phyloP scores from a whole-genome alignment of 2,113 vertebrate species.

The Bombycilla garrulus region DNA sequence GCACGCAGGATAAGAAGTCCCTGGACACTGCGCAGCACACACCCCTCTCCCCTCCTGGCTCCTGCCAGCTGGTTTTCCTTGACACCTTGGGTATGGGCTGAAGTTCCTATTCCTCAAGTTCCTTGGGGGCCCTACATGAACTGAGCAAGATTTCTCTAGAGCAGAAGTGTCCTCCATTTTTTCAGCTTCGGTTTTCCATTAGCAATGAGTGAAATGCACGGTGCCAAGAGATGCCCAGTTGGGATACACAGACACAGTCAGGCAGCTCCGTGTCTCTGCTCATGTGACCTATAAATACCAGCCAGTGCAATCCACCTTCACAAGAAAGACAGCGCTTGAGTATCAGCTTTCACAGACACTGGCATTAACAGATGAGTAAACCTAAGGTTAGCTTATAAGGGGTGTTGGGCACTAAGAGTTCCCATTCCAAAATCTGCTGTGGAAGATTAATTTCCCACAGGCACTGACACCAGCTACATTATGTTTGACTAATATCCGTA shows the following conservation, averaged over 20 bases:
- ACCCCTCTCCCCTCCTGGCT: neutral
- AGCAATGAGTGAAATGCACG: neutral
- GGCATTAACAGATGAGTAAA: neutral
- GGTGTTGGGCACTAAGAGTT: neutral
- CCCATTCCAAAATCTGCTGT: neutral
- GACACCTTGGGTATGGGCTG: neutral
- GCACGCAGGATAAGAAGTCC: neutral
- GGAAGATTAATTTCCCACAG: neutral
- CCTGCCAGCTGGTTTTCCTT: neutral
- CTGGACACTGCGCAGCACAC: fast-evolving
- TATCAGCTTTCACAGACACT: neutral
- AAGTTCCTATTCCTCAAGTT: neutral
- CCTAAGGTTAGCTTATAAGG: neutral
- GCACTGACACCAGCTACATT: neutral
- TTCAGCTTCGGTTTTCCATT: neutral
- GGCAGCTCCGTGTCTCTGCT: neutral
- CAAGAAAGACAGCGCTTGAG: neutral
- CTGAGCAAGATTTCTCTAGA: neutral
- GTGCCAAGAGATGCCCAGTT: neutral
- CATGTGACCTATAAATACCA: neutral
- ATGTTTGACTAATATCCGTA: neutral
- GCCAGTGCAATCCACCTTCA: neutral
- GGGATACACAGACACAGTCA: neutral
- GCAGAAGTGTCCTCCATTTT: neutral
- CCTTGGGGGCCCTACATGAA: neutral